Evolutionary conservation across 1,140 invertebrate species (phyloP), one percentile per base, ranked within the genome.

Genomic region (Drosophila oshimai): DNA sequence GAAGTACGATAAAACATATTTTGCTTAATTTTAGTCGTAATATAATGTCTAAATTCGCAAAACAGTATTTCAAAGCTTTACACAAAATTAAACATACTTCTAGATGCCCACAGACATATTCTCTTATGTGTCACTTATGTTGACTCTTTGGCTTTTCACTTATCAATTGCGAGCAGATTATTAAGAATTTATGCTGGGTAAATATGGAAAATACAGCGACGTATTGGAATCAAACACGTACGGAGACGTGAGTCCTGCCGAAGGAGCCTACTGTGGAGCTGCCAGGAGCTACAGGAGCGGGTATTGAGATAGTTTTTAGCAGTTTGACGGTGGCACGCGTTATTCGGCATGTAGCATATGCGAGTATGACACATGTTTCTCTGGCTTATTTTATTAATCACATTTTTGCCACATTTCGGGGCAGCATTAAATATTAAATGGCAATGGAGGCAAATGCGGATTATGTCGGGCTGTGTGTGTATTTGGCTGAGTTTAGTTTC

Each of bases 361-460:
- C 57, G 37, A 45, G 58, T 33, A 72, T 67, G 77, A 81, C 58
- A 67, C 49, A 80, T 81, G 58, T 75, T 75, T 81, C 58, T 53
- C 41, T 50, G 53, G 47, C 54, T 17, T 51, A 58, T 75, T 79
- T 86, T 84, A 86, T 84, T 84, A 84, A 84, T 84, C 71, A 54
- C 60, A 58, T 65, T 60, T 76, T 53, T 70, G 47, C 41, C 51
- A 69, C 47, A 53, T 53, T 42, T 36, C 34, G 57, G 39, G 55
- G 29, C 44, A 18, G 69, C 50, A 79, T 83, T 68, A 83, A 86
- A 86, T 83, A 83, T 83, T 79, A 79, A 83, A 86, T 49, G 70
- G 42, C 80, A 65, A 42, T n/a, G 41, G 68, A 53, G 51, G 42
- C 64, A 70, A 79, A 78, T 74, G 68, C 60, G 73, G 77, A 71